These are phyloP conservation scores for Drosophila cardini DNA, from an alignment of 1,140 invertebrate species.

Conservation along the genomic window DNA sequence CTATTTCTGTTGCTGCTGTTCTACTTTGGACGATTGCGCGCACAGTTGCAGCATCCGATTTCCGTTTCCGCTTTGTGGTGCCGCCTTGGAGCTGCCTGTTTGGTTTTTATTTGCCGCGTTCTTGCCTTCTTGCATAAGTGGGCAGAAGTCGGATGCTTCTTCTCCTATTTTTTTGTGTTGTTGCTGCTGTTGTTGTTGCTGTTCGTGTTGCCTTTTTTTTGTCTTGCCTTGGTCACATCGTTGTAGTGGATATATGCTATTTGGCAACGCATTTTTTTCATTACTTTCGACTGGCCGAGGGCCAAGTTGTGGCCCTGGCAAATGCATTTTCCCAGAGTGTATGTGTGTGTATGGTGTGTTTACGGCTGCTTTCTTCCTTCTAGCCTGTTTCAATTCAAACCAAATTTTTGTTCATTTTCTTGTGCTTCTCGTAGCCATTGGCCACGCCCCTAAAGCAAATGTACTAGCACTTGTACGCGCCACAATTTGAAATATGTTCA, in stretches of 20 bases:
- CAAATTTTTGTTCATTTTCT: constrained; percentile 43
- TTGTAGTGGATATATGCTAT: constrained; percentile 61
- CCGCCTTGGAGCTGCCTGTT: constrained; percentile 73
- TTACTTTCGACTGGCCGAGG: constrained; percentile 74
- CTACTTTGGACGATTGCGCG: constrained; percentile 52
- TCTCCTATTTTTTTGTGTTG: too few species aligned
- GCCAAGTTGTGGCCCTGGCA: constrained; percentile 64
- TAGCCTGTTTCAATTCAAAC: constrained; percentile 20
- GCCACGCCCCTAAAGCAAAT: constrained; percentile 62
- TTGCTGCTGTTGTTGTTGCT: too few species aligned
- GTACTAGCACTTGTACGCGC: constrained; percentile 34
- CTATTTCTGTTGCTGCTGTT: constrained; percentile 65
- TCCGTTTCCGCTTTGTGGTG: constrained; percentile 80
- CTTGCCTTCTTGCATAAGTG: constrained; percentile 75
- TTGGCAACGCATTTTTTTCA: constrained; percentile 81
- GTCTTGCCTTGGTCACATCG: constrained; percentile 67
- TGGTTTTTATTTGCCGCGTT: constrained; percentile 76
- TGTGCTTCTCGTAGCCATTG: constrained; percentile 42
- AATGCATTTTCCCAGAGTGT: constrained; percentile 62
- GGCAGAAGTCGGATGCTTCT: constrained; percentile 56
- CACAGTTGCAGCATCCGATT: constrained; percentile 82
- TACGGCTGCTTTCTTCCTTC: constrained; percentile 41
- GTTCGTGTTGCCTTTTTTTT: neutral
- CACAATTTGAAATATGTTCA: constrained; percentile 70
- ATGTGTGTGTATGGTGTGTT: constrained; percentile 29